phyloP scores from a whole-genome alignment of 2,113 vertebrate species.

The Acanthisitta chloris region DNA sequence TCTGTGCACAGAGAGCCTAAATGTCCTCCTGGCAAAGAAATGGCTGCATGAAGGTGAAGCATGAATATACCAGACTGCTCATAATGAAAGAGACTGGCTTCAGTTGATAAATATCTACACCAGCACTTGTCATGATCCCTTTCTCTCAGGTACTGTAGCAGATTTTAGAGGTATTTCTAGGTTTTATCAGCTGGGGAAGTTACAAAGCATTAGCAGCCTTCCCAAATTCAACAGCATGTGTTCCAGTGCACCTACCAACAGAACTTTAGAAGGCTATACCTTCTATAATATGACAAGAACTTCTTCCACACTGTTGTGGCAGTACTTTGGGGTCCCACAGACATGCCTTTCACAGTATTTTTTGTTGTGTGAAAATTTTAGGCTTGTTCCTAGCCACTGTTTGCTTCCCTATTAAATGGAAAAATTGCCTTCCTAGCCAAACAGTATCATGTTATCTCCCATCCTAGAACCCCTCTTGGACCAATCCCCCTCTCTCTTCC shows the following conservation, averaged over 20 bases:
- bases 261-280: not conserved
- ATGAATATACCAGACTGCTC: not conserved
- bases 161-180: not conserved
- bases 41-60: not conserved
- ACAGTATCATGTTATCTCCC: not conserved
- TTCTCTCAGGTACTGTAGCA: not conserved
- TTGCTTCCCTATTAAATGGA: not conserved
- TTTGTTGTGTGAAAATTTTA: not conserved
- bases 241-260: not conserved
- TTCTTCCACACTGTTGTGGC: not conserved
- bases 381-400: not conserved
- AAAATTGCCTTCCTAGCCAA: not conserved
- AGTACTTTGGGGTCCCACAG: not conserved
- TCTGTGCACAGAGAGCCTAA: fast-evolving
- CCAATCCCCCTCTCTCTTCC: not conserved
- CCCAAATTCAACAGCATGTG: not conserved
- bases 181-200: not conserved
- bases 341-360: not conserved
- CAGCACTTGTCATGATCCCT: not conserved
- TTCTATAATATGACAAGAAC: not conserved
- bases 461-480: not conserved
- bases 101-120: fast-evolving
- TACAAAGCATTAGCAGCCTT: not conserved
- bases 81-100: not conserved
- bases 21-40: not conserved